A percentile compares a stretch with the other conserved stretches of the same genome.
These are phyloP conservation scores for Microctonus hyperodae DNA, from an alignment of 2,888 invertebrate species.

Conservation along the genomic window DNA sequence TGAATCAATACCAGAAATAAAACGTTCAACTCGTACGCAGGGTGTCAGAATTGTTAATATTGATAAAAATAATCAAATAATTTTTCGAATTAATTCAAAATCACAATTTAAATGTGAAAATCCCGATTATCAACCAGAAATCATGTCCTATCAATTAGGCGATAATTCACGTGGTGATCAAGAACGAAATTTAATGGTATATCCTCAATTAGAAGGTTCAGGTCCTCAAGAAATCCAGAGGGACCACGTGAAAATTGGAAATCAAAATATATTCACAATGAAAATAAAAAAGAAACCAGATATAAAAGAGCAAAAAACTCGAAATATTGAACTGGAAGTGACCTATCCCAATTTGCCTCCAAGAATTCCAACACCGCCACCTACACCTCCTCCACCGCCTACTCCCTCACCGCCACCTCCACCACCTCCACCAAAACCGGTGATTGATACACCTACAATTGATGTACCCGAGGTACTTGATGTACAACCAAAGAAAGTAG, in stretches of 20 bases:
- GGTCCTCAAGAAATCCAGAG: constrained; percentile 51
- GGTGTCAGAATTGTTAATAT: constrained; percentile 54
- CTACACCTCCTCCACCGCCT: constrained; percentile 22
- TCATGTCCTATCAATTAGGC: constrained; percentile 48
- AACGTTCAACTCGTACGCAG: constrained; percentile 47
- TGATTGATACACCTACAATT: background rate
- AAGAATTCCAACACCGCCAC: constrained; percentile 29
- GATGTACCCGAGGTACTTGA: background rate
- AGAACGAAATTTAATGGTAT: constrained; percentile 51
- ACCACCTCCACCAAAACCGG: constrained; percentile 3
- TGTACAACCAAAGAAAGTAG: constrained; percentile 12
- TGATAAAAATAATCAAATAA: constrained; percentile 52
- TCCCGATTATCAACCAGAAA: constrained; percentile 43
- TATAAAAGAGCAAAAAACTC: constrained; percentile 39
- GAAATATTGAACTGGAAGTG: constrained; percentile 57
- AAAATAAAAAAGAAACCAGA: constrained; percentile 52
- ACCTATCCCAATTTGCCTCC: constrained; percentile 51
- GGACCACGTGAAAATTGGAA: constrained; percentile 50
- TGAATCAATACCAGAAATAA: constrained; percentile 50
- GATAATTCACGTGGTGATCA: constrained; percentile 33
- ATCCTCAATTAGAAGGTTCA: constrained; percentile 45
- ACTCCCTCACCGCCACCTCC: background rate
- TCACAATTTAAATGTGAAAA: constrained; percentile 42
- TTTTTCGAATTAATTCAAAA: constrained; percentile 53
- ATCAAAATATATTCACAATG: constrained; percentile 53